A percentile compares a stretch with the other conserved stretches of the same genome.
These are phyloP conservation scores for Listronotus bonariensis DNA, from an alignment of 1,140 invertebrate genomes.

Conservation along the genomic window DNA sequence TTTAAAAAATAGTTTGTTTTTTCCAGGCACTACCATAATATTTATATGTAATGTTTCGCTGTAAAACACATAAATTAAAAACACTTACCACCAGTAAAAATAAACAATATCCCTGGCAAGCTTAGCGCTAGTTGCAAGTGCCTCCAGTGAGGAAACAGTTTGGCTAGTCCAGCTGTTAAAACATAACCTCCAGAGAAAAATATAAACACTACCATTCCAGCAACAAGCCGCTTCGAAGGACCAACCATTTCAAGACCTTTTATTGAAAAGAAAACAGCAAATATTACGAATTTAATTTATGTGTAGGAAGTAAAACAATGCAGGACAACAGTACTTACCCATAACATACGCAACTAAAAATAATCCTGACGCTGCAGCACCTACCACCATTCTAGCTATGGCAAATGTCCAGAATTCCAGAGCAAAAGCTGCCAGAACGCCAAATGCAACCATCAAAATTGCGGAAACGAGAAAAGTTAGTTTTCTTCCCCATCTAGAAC, in stretches of 20 bases:
- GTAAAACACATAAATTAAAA: neutral
- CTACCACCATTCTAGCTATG: slow-evolving; percentile 69
- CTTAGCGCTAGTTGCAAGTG: slow-evolving; percentile 74
- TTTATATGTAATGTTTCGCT: neutral
- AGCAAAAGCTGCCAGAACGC: slow-evolving; percentile 67
- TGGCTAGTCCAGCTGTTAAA: slow-evolving; percentile 71
- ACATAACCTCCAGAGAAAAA: slow-evolving; percentile 80
- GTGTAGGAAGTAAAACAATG: too few relatives aligned
- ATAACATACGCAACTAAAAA: slow-evolving; percentile 80
- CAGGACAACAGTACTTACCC: slow-evolving; percentile 57
- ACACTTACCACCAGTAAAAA: slow-evolving; percentile 77
- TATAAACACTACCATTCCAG: slow-evolving; percentile 75
- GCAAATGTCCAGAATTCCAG: slow-evolving; percentile 73
- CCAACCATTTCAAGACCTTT: slow-evolving; percentile 82
- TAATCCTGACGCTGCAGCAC: slow-evolving; percentile 73
- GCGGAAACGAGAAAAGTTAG: slow-evolving; percentile 72
- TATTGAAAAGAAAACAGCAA: too few relatives aligned
- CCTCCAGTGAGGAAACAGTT: slow-evolving; percentile 75
- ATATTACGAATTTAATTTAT: too few relatives aligned
- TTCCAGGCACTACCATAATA: neutral
- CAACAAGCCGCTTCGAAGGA: slow-evolving; percentile 71
- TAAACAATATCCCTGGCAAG: slow-evolving; percentile 69
- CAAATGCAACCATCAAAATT: slow-evolving; percentile 69
- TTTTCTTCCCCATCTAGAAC: slow-evolving; percentile 69
- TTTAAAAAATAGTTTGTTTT: neutral